Evolutionary conservation across 2,888 invertebrate species (phyloP).

Genomic region (Andrena haemorrhoa): DNA sequence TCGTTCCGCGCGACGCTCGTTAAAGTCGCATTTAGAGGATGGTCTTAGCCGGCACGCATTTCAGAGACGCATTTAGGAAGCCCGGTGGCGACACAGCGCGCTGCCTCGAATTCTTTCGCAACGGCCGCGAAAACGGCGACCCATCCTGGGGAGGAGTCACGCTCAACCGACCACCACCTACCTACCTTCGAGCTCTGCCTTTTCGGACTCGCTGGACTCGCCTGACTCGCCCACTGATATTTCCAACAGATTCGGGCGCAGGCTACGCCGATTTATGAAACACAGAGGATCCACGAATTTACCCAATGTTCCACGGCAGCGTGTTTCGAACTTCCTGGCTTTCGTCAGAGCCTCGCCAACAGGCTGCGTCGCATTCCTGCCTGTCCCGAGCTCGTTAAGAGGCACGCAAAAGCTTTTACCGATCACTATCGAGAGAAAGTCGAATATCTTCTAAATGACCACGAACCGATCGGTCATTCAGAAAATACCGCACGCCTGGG

Average conservation of each 20-base stretch:
- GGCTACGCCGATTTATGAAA: too few species aligned
- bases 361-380: too few species aligned
- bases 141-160: background rate
- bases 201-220: too few species aligned
- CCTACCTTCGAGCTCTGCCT: too few species aligned
- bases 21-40: slow-evolving; percentile 61
- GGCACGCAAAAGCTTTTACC: slow-evolving; percentile 19
- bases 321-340: too few species aligned
- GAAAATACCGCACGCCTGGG: background rate
- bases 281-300: too few species aligned
- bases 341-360: too few species aligned
- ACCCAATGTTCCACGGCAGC: too few species aligned
- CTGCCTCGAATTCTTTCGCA: slow-evolving; percentile 17
- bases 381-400: too few species aligned
- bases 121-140: slow-evolving; percentile 15
- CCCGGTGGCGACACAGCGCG: background rate
- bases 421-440: slow-evolving; percentile 21
- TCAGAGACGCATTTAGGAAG: slow-evolving; percentile 54
- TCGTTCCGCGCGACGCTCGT: slow-evolving; percentile 51
- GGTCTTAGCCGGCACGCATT: slow-evolving; percentile 31
- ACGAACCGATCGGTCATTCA: background rate
- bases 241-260: too few species aligned
- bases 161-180: background rate
- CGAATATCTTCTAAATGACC: background rate
- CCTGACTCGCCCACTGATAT: too few species aligned